A percentile compares a stretch with the other conserved stretches of the same genome.
Conservation (phyloP, 2,888 invertebrate species). For the Drosophila tripunctata region DNA sequence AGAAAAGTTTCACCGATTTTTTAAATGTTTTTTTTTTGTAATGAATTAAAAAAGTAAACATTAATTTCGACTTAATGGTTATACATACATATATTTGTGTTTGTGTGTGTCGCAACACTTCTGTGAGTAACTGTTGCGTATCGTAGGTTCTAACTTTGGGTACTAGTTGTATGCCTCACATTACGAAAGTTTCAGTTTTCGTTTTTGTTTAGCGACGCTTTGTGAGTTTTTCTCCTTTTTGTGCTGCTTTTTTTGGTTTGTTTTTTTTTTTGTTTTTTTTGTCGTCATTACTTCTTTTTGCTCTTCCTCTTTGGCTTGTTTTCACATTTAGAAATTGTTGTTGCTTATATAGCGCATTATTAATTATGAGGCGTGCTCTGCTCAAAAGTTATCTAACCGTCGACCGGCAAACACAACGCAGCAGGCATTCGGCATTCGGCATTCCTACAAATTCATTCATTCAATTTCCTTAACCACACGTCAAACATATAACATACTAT, state of each 20-base stretch:
- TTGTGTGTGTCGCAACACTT: neutral
- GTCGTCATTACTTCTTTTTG: slow-evolving; percentile 8
- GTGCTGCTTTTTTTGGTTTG: neutral
- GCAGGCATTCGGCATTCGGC: neutral
- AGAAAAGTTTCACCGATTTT: too few relatives aligned
- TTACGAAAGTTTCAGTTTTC: slow-evolving; percentile 56
- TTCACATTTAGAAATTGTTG: slow-evolving; percentile 13
- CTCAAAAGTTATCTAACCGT: slow-evolving; percentile 75
- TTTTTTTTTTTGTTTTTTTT: slow-evolving; percentile 11
- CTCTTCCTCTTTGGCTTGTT: slow-evolving; percentile 25
- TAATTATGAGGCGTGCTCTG: slow-evolving; percentile 67
- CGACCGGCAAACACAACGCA: slow-evolving; percentile 52
- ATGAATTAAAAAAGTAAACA: too few relatives aligned
- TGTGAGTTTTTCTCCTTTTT: slow-evolving; percentile 26
- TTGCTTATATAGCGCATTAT: slow-evolving; percentile 65
- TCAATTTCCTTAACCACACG: too few relatives aligned
- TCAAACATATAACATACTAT: too few relatives aligned
- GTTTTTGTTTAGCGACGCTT: slow-evolving; percentile 52
- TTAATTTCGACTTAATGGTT: too few relatives aligned
- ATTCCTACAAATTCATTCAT: neutral
- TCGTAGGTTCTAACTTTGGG: slow-evolving; percentile 3
- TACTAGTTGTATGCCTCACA: slow-evolving; percentile 7
- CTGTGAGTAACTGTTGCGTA: neutral
- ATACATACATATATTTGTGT: neutral
- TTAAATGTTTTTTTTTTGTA: too few relatives aligned